Conservation (phyloP, 2,113 vertebrate species). For the Eretmochelys imbricata region DNA sequence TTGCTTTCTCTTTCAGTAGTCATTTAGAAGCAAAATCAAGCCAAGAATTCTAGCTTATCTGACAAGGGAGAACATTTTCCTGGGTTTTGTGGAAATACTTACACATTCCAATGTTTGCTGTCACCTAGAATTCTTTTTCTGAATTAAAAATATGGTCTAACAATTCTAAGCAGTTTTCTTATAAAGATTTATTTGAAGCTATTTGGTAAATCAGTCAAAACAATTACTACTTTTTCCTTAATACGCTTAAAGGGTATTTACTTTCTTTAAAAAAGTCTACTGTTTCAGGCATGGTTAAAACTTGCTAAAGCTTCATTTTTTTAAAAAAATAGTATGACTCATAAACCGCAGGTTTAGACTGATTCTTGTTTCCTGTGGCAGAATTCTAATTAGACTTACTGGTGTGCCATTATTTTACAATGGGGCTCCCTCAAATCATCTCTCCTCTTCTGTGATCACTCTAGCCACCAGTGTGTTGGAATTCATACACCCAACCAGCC, state of each 20-base stretch:
- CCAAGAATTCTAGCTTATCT: background rate
- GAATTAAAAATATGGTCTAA: background rate
- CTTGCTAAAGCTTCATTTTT: background rate
- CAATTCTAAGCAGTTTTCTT: background rate
- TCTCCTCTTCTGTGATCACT: background rate
- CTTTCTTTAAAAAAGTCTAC: background rate
- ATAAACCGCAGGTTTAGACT: background rate
- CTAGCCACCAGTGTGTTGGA: background rate
- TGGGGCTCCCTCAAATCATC: background rate
- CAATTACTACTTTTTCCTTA: background rate
- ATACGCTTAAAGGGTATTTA: background rate
- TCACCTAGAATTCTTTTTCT: background rate
- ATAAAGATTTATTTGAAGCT: background rate
- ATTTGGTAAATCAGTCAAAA: background rate
- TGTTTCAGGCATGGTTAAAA: background rate
- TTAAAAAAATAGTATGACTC: background rate
- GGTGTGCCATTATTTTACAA: background rate
- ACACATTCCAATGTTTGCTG: background rate
- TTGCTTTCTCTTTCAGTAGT: background rate
- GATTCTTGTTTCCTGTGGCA: background rate
- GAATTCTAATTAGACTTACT: background rate
- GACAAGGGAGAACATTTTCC: background rate
- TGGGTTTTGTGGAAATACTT: background rate
- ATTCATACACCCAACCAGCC: background rate
- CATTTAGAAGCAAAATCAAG: background rate